Base-by-base conservation (phyloP, 2,888 invertebrate species). In the Schizaphis graminum region DNA sequence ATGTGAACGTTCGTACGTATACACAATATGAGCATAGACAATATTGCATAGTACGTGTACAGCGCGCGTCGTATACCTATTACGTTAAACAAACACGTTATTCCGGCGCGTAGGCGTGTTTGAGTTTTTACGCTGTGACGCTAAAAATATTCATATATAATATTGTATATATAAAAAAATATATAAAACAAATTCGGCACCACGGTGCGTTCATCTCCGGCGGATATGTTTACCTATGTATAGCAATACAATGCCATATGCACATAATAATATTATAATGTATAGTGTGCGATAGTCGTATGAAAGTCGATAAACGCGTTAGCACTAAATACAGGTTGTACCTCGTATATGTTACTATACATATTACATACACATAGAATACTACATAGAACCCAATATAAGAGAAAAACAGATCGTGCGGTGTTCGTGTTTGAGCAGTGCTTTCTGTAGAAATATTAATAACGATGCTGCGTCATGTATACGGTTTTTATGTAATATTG, bases 51-150 rank as follows among this genome's bases (percentile, higher is more conserved):
- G 21, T 77, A 77, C 21, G 21, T 41, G 77, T 77, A 35, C 21
- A n/a, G 35, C 67, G 7, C 16, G 77, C 21, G 77, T 41, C 35
- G 35, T 56, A 57, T 41, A 28, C 56, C 89, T 89, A 56, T 89
- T 89, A 89, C 26, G 89, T 89, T 41, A 56, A 89, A 57, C 89
- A 89, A 89, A 89, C 56, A 89, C 88, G 89, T 49, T 47, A 87
- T 47, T 11, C 89, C 16, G 41, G 10, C 41, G 41, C 28, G 41
- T 35, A n/a, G 53, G 41, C 41, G 89, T 89, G 89, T 89, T 89
- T 57, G 26, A 13, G 56, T n/a, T 89, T 57, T 56, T 26, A 56
- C 26, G 26, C 41, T 5, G 21, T 21, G 56, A 41, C 26, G 56
- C 56, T n/a, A 56, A 89, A 67, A 35, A 77, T 8, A 77, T n/a